Percentiles rank a stretch among this genome's conserved stretches.
Conservation (phyloP, 2,888 invertebrate genomes). For the Didymodactylos carnosus region DNA sequence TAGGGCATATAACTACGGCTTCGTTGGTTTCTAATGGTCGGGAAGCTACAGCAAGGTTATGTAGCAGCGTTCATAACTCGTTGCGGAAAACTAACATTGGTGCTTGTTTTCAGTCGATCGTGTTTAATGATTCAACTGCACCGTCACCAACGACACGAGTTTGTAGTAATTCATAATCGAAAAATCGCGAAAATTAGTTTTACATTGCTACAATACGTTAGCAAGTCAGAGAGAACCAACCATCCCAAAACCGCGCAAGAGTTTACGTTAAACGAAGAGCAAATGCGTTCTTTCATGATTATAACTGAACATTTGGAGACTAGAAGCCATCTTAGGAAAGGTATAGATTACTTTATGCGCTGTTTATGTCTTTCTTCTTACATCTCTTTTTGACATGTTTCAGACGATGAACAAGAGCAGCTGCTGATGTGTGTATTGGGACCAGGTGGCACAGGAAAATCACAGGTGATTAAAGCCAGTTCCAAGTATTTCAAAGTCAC, state of each 20-base stretch:
- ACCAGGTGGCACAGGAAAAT: neutral
- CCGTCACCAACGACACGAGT: neutral
- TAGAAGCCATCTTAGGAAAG: too few species aligned
- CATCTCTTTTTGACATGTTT: too few species aligned
- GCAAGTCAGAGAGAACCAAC: too few species aligned
- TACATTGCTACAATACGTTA: too few species aligned
- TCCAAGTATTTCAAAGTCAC: neutral
- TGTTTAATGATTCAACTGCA: neutral
- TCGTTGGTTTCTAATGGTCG: neutral
- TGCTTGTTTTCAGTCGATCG: neutral
- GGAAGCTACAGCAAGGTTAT: neutral
- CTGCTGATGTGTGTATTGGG: neutral
- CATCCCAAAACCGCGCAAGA: too few species aligned
- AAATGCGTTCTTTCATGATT: neutral
- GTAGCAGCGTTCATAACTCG: neutral
- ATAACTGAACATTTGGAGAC: neutral
- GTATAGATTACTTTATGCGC: too few species aligned
- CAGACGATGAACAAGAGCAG: neutral
- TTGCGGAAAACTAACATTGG: neutral
- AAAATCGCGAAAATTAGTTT: too few species aligned
- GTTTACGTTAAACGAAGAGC: neutral
- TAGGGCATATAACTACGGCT: neutral
- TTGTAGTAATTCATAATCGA: neutral
- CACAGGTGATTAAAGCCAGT: neutral
- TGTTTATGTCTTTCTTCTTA: too few species aligned